Percentiles rank a stretch among this genome's conserved stretches.
These are phyloP conservation scores for Mungos mungo DNA, from an alignment of 2,113 vertebrate species.

Conservation along the genomic window DNA sequence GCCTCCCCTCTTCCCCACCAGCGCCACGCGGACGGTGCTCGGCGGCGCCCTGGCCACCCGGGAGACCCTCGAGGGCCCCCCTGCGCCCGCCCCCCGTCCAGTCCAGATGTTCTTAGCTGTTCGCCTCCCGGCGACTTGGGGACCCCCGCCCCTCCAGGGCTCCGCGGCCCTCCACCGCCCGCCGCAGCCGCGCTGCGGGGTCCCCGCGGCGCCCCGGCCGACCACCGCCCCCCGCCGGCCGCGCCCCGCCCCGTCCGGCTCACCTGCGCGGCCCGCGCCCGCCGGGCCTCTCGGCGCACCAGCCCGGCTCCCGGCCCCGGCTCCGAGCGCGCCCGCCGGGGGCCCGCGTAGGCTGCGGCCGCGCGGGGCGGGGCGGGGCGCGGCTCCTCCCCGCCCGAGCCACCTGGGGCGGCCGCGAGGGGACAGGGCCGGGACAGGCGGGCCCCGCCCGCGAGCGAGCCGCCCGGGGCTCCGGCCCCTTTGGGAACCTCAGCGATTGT, in stretches of 20 bases:
- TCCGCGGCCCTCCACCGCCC: background rate
- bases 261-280: slow-evolving; percentile 25
- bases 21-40: background rate
- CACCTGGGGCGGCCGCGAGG: slow-evolving; percentile 59
- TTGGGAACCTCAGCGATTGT: background rate
- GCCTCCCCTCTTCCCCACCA: background rate
- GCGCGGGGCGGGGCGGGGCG: slow-evolving; percentile 66
- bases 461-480: background rate
- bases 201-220: background rate
- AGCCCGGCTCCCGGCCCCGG: background rate
- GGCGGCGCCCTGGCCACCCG: background rate
- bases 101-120: background rate
- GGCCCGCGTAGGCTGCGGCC: slow-evolving; percentile 38
- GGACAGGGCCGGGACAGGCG: slow-evolving; percentile 34
- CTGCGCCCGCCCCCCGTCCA: rapidly evolving
- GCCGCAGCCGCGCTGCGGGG: background rate
- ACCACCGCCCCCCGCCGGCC: background rate
- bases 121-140: rapidly evolving
- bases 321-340: background rate
- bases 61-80: background rate
- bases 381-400: slow-evolving; percentile 49
- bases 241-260: background rate
- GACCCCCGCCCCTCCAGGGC: background rate
- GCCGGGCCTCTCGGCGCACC: background rate
- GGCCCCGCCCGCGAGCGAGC: background rate